Evolutionary conservation across 2,888 invertebrate species (phyloP).

Genomic region (Eupithecia pulchellata): DNA sequence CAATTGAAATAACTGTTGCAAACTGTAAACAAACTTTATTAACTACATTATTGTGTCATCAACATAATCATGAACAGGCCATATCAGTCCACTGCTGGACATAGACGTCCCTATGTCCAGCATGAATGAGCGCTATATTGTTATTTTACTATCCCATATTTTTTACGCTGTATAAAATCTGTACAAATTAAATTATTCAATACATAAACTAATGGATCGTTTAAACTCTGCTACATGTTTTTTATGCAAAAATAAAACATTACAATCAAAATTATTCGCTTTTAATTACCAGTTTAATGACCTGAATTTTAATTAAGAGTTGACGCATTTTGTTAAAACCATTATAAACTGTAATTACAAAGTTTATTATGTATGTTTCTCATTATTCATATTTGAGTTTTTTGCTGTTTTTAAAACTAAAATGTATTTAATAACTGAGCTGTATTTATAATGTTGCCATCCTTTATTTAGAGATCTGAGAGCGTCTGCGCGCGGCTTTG

Average conservation of each 20-base stretch:
- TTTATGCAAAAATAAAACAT: neutral
- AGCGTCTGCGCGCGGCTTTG: neutral
- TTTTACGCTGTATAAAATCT: neutral
- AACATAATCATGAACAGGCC: too few relatives aligned
- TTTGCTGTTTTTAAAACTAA: too few relatives aligned
- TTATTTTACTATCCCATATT: too few relatives aligned
- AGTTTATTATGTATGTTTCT: neutral
- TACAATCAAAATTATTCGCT: neutral
- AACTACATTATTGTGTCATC: too few relatives aligned
- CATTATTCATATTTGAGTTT: neutral
- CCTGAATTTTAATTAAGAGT: neutral
- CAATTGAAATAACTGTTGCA: too few relatives aligned
- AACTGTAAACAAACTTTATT: too few relatives aligned
- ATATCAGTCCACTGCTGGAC: too few relatives aligned
- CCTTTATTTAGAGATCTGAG: neutral
- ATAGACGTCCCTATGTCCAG: too few relatives aligned
- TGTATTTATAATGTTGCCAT: neutral
- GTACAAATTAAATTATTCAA: neutral
- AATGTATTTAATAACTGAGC: neutral
- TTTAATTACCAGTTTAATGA: slow-evolving; percentile 1
- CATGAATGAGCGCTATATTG: too few relatives aligned
- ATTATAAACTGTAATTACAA: neutral
- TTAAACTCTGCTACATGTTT: neutral
- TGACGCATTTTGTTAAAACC: neutral
- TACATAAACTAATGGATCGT: neutral